These are phyloP conservation scores for Dendrolimus houi DNA, from an alignment of 2,888 invertebrate genomes.

Conservation along the genomic window DNA sequence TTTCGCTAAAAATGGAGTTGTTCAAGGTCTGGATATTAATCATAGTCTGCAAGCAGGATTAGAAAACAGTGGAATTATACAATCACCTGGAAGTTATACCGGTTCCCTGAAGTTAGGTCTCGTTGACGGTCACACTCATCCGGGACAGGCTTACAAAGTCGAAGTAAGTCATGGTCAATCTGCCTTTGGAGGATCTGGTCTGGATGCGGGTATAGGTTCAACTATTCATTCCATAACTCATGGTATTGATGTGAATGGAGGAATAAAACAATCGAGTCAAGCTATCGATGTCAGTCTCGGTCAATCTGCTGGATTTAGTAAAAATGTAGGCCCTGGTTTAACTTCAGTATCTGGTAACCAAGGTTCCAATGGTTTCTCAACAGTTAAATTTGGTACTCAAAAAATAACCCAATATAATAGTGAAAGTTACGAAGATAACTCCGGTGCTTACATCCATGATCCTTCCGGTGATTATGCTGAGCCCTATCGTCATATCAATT, in stretches of 20 bases:
- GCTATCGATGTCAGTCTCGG: neutral
- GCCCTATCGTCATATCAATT: conserved; percentile 56
- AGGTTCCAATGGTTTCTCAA: conserved; percentile 15
- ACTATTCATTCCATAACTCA: neutral
- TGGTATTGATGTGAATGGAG: neutral
- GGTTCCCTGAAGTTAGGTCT: neutral
- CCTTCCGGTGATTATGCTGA: conserved; percentile 60
- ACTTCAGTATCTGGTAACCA: conserved; percentile 2
- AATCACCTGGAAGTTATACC: neutral
- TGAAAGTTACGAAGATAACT: conserved; percentile 36
- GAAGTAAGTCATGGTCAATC: conserved; percentile 4
- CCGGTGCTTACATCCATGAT: conserved; percentile 67
- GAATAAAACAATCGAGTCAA: neutral
- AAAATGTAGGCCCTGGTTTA: neutral
- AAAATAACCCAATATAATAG: conserved; percentile 30
- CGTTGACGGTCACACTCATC: neutral
- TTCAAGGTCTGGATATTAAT: conserved; percentile 8
- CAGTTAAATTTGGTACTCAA: conserved; percentile 13
- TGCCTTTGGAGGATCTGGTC: conserved; percentile 3
- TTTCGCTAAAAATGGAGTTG: conserved; percentile 2
- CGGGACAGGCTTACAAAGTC: neutral
- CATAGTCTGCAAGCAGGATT: neutral
- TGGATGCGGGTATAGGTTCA: neutral
- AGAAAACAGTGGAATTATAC: neutral
- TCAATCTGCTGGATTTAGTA: conserved; percentile 9